Conservation (phyloP, 2,888 invertebrate species). For the Mimachlamys varia region DNA sequence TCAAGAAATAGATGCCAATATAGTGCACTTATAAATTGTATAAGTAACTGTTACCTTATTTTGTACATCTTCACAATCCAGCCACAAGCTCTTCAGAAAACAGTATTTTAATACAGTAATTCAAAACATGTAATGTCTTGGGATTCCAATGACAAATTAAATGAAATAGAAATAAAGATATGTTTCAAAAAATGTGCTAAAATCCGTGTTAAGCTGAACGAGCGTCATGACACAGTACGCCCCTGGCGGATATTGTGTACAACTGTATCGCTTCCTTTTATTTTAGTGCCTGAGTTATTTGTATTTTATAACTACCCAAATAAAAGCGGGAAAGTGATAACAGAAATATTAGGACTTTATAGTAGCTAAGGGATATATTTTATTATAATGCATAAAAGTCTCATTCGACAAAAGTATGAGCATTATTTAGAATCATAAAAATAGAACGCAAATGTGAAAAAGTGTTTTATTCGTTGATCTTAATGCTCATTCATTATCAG, state of each 20-base stretch:
- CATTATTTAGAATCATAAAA: slow-evolving; percentile 9
- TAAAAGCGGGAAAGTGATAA: slow-evolving; percentile 1
- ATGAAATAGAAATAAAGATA: background rate
- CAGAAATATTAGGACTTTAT: background rate
- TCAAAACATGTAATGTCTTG: background rate
- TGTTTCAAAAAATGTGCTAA: background rate
- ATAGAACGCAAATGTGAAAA: slow-evolving; percentile 17
- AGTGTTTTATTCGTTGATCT: background rate
- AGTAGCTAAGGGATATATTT: slow-evolving; percentile 5
- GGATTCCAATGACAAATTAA: background rate
- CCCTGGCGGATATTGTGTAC: background rate
- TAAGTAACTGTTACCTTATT: background rate
- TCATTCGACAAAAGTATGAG: background rate
- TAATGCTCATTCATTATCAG: slow-evolving; percentile 29
- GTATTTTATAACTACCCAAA: background rate
- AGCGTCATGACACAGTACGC: background rate
- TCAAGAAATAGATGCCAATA: too few relatives aligned
- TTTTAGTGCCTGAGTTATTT: slow-evolving; percentile 17
- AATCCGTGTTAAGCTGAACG: background rate
- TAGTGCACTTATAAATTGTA: background rate
- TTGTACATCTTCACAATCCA: background rate
- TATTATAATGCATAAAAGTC: slow-evolving; percentile 32
- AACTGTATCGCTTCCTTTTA: background rate
- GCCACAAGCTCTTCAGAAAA: background rate
- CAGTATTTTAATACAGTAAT: background rate